Conservation (phyloP, 2,888 invertebrate species). For the Acleris sparsana region DNA sequence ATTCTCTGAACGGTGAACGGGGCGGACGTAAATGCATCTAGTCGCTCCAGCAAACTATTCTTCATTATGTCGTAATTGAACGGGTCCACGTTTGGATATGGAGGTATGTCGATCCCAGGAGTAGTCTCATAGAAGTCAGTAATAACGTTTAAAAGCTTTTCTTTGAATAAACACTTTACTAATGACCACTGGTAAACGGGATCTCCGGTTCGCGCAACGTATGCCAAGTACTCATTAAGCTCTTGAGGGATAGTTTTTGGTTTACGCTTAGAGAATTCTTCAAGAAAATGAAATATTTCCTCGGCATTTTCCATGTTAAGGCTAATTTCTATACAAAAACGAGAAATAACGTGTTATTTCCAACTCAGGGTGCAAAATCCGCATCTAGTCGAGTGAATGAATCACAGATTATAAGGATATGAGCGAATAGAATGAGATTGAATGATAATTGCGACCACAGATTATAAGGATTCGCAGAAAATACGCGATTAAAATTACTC, state of each 20-base stretch:
- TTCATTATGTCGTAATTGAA: conserved; percentile 96
- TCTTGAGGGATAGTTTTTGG: conserved; percentile 92
- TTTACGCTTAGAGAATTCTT: conserved; percentile 91
- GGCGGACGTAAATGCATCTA: conserved; percentile 93
- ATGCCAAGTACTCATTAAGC: conserved; percentile 93
- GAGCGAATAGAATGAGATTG: background rate
- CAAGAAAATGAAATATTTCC: conserved; percentile 91
- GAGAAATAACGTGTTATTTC: conserved; percentile 7
- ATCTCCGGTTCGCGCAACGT: conserved; percentile 97
- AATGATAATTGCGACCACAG: no score
- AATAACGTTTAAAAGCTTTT: conserved; percentile 93
- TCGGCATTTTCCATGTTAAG: conserved; percentile 91
- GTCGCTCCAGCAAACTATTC: conserved; percentile 89
- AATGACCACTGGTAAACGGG: conserved; percentile 96
- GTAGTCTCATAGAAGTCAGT: conserved; percentile 93
- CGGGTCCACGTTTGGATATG: conserved; percentile 95
- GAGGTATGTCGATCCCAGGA: conserved; percentile 89
- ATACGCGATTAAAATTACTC: no score
- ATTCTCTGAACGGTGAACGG: conserved; percentile 98
- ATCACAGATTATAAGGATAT: no score
- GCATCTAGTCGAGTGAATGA: background rate
- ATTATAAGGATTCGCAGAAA: no score
- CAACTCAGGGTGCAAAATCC: conserved; percentile 1
- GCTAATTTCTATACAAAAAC: conserved; percentile 6
- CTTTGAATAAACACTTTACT: conserved; percentile 93